phyloP scores from a whole-genome alignment of 2,113 vertebrate species.

The Phaetusa simplex region DNA sequence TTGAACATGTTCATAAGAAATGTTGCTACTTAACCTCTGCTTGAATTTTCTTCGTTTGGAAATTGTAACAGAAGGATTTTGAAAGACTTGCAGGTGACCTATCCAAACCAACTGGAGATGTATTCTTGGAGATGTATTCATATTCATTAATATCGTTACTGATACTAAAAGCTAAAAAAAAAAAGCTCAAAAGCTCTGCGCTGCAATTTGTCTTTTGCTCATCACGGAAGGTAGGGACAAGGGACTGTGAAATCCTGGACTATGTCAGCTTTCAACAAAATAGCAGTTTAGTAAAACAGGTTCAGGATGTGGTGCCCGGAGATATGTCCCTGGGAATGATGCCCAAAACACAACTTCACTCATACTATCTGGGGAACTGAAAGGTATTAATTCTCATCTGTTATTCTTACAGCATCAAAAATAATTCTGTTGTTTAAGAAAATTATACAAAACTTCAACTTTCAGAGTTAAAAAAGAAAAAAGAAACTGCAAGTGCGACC shows the following conservation, averaged over 20 bases:
- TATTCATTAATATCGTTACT: not conserved
- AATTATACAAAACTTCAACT: not conserved
- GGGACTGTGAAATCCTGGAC: not conserved
- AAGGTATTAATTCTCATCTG: not conserved
- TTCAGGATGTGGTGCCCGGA: not conserved
- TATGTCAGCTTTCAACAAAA: not conserved
- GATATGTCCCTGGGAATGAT: not conserved
- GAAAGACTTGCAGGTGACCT: not conserved
- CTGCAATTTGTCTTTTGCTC: not conserved
- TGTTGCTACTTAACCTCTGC: not conserved
- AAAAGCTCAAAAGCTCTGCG: not conserved
- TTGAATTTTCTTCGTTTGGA: not conserved
- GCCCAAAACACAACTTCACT: not conserved
- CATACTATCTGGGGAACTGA: not conserved
- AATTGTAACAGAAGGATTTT: not conserved
- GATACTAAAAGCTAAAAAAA: not conserved
- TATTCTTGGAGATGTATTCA: not conserved
- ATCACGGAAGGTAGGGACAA: not conserved
- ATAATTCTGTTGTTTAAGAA: not conserved
- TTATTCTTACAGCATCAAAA: not conserved
- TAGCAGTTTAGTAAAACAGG: not conserved
- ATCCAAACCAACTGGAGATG: not conserved
- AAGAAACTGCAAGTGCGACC: not conserved
- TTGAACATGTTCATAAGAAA: not conserved
- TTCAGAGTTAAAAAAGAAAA: not conserved